Evolutionary conservation across 2,797 vertebrate genomes (phyloP).

Genomic region (Euphonia xanthogaster): DNA sequence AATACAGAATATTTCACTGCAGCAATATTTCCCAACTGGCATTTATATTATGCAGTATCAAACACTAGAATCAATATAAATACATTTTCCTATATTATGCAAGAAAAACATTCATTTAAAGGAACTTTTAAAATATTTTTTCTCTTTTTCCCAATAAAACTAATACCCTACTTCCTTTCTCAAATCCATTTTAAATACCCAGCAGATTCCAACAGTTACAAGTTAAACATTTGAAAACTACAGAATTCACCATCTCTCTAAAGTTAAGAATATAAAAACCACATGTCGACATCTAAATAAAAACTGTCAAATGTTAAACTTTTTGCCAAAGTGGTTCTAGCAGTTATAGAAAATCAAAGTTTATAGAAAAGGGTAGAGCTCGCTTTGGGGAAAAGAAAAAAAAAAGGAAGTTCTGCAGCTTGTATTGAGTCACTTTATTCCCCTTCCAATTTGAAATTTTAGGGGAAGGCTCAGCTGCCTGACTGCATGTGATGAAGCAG

Average conservation of each 20-base stretch:
- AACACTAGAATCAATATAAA: background rate
- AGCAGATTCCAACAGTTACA: slow-evolving; percentile 12
- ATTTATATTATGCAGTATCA: background rate
- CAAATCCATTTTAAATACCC: background rate
- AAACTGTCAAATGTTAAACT: background rate
- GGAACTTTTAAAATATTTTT: background rate
- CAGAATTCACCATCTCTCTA: background rate
- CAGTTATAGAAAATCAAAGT: background rate
- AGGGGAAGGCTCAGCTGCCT: background rate
- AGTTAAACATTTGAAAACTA: background rate
- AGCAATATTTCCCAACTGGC: background rate
- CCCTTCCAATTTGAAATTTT: background rate
- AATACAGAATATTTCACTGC: background rate
- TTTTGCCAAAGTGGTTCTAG: background rate
- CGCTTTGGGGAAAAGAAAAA: background rate
- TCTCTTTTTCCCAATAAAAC: background rate
- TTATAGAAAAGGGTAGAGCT: background rate
- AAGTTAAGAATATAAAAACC: slow-evolving; percentile 17
- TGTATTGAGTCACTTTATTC: background rate
- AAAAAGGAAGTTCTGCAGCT: background rate
- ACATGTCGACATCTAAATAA: slow-evolving; percentile 13
- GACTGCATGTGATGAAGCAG: background rate
- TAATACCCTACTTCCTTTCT: slow-evolving; percentile 19
- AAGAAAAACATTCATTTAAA: background rate
- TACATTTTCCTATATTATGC: background rate